Percentiles rank a stretch among this genome's conserved stretches.
These are phyloP conservation scores for Scartelaos histophorus DNA, from an alignment of 2,113 vertebrate genomes.

Conservation along the genomic window DNA sequence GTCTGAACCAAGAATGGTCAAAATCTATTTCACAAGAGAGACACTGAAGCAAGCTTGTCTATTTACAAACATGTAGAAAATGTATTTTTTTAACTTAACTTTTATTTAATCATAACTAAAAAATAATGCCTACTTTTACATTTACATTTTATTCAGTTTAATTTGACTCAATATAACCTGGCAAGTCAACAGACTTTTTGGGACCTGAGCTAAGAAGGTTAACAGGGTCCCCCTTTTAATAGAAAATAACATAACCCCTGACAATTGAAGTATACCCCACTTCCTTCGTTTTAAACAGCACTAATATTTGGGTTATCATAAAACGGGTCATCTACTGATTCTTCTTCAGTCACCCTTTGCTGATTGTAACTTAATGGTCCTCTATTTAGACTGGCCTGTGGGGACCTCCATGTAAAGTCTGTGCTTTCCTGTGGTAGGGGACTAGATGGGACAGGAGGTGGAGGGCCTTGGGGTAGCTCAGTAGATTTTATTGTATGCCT, in stretches of 20 bases:
- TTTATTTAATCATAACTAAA: neutral
- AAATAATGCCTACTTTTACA: neutral
- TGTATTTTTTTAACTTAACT: neutral
- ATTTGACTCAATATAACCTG: neutral
- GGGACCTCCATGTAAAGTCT: constrained; percentile 28
- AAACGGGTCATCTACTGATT: constrained; percentile 18
- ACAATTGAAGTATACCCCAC: too few species aligned
- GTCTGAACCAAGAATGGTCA: too few species aligned
- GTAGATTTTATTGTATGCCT: constrained; percentile 24
- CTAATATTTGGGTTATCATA: constrained; percentile 35
- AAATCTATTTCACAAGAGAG: too few species aligned
- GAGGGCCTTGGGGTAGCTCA: constrained; percentile 13
- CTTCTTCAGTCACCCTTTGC: constrained; percentile 63
- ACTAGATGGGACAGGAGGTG: constrained; percentile 38
- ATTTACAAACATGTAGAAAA: too few species aligned
- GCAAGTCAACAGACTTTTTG: neutral
- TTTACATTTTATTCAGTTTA: too few species aligned
- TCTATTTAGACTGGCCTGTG: constrained; percentile 28
- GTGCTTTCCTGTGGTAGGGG: constrained; percentile 22
- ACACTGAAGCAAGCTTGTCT: too few species aligned
- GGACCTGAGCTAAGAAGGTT: too few species aligned
- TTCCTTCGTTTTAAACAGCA: constrained; percentile 18
- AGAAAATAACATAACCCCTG: too few species aligned
- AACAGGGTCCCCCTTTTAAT: too few species aligned
- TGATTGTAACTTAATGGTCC: constrained; percentile 44